These are phyloP conservation scores for Diuraphis noxia DNA, from an alignment of 1,140 invertebrate species.

Conservation along the genomic window DNA sequence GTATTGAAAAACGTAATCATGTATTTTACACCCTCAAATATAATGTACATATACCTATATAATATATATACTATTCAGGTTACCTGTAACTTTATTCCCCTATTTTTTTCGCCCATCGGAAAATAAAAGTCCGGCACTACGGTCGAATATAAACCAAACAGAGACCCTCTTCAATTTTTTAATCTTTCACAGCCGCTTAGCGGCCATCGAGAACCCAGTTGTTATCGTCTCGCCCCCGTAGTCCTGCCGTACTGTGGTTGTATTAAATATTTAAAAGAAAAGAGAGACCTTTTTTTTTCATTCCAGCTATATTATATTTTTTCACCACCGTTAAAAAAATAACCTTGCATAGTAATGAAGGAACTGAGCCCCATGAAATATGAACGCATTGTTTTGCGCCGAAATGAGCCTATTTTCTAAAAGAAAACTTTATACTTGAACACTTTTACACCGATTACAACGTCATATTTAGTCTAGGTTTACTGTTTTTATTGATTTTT, in stretches of 20 bases:
- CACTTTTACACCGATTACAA: constrained; percentile 13
- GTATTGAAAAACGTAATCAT: constrained; percentile 48
- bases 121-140: constrained; percentile 34
- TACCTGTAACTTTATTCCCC: constrained; percentile 51
- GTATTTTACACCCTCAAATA: constrained; percentile 17
- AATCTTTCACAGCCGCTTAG: constrained; percentile 54
- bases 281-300: constrained; percentile 30
- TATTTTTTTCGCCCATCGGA: constrained; percentile 13
- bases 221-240: constrained; percentile 41
- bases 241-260: constrained; percentile 11
- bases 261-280: constrained; percentile 54
- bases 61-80: neutral
- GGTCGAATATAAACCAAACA: constrained; percentile 48
- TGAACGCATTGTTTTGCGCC: constrained; percentile 40
- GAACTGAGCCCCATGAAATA: constrained; percentile 35
- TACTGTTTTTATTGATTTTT: constrained; percentile 29
- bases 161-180: constrained; percentile 54
- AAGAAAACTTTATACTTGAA: constrained; percentile 36
- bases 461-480: constrained; percentile 9
- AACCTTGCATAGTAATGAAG: constrained; percentile 50
- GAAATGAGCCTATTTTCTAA: constrained; percentile 47
- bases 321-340: constrained; percentile 44
- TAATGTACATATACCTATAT: neutral
- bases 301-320: constrained; percentile 17
- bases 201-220: constrained; percentile 51